Evolutionary conservation across 35 echinoderm and acorn worm genomes (phyloP).

Genomic region (Holothuria glaberrima): DNA sequence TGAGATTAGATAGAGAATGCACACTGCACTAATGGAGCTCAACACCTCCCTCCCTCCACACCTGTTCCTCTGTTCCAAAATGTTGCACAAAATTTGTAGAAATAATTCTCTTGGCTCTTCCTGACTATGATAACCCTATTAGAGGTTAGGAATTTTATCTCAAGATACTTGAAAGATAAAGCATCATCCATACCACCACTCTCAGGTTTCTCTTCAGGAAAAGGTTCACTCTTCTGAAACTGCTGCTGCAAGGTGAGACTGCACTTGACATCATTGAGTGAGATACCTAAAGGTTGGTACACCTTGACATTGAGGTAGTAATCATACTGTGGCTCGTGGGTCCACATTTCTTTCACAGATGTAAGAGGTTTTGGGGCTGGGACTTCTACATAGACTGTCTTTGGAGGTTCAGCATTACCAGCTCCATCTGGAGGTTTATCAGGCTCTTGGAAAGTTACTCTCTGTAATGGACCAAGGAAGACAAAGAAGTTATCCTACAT

Average conservation of each 20-base stretch:
- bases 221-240: constrained; percentile 75
- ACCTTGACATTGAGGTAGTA: constrained; percentile 82
- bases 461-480: constrained; percentile 39
- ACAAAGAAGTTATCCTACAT: no score
- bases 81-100: no score
- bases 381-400: constrained; percentile 75
- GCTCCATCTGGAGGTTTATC: constrained; percentile 22
- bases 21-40: no score
- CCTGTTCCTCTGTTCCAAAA: no score
- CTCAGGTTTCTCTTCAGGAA: constrained; percentile 3
- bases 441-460: constrained; percentile 82
- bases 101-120: no score
- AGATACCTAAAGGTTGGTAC: constrained; percentile 73
- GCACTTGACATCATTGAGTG: constrained; percentile 65
- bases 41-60: no score
- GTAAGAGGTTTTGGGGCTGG: constrained; percentile 82
- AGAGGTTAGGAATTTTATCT: not conserved
- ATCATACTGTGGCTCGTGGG: constrained; percentile 93
- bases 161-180: not conserved
- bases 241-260: constrained; percentile 82
- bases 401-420: not conserved
- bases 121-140: not conserved
- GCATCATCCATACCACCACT: constrained; percentile 4
- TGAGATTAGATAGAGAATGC: no score
- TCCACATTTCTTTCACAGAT: constrained; percentile 77